Evolutionary conservation across 2,797 vertebrate genomes (phyloP).

Genomic region (Helostoma temminkii): DNA sequence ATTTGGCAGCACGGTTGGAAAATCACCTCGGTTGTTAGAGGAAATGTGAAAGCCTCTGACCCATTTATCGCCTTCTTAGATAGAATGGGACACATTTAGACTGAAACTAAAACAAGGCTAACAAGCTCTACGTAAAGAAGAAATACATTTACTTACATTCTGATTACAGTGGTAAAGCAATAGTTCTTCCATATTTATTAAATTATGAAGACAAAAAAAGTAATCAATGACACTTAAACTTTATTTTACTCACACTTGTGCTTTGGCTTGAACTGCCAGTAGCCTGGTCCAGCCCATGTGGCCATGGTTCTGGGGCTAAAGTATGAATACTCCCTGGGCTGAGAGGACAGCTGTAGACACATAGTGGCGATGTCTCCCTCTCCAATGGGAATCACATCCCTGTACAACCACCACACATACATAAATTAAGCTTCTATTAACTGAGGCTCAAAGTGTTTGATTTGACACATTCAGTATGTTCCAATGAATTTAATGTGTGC

Average conservation of each 20-base stretch:
- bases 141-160: neutral
- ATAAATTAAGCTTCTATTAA: neutral
- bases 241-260: conserved; percentile 85
- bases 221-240: neutral
- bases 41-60: neutral
- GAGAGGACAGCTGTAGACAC: conserved; percentile 91
- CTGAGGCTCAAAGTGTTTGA: neutral
- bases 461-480: neutral
- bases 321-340: conserved; percentile 97
- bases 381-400: conserved; percentile 80
- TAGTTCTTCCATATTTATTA: neutral
- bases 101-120: neutral
- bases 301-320: conserved; percentile 95
- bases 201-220: neutral
- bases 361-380: conserved; percentile 88
- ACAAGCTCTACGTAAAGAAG: neutral
- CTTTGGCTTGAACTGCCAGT: conserved; percentile 94
- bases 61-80: too few relatives aligned
- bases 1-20: neutral
- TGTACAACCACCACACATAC: conserved; percentile 31
- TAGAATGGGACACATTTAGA: neutral
- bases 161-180: neutral
- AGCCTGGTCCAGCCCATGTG: conserved; percentile 94
- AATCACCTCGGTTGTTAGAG: neutral
- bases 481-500: neutral